phyloP scores from a whole-genome alignment of 2,888 invertebrate species.

The Alsophila aescularia region DNA sequence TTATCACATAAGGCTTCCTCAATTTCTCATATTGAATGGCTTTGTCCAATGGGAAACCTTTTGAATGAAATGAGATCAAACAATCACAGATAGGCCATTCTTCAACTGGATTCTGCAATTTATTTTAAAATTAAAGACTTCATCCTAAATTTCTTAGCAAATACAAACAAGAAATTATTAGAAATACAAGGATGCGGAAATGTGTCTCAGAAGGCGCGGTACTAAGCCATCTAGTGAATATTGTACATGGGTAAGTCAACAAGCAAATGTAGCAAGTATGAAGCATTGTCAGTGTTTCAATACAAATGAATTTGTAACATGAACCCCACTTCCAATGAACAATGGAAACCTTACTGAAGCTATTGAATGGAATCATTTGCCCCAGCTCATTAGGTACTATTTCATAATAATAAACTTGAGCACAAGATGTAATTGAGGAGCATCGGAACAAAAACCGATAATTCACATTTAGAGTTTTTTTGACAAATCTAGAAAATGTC shows the following conservation, averaged over 20 bases:
- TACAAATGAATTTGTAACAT: slow-evolving; percentile 45
- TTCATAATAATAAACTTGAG: slow-evolving; percentile 21
- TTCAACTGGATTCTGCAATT: slow-evolving; percentile 93
- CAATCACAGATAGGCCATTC: slow-evolving; percentile 99
- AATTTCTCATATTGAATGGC: slow-evolving; percentile 98
- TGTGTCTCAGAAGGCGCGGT: slow-evolving; percentile 30
- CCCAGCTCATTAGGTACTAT: slow-evolving; percentile 10
- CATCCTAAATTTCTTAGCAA: background rate
- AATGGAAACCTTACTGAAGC: slow-evolving; percentile 51
- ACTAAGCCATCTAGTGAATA: slow-evolving; percentile 27
- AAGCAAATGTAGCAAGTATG: slow-evolving; percentile 23
- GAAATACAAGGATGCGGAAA: background rate
- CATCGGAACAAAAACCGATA: too few species aligned
- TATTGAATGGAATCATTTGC: slow-evolving; percentile 53
- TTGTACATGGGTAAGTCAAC: slow-evolving; percentile 17
- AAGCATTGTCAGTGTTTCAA: slow-evolving; percentile 25
- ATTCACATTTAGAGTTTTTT: too few species aligned
- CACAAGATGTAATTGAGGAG: slow-evolving; percentile 16
- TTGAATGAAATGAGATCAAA: slow-evolving; percentile 98
- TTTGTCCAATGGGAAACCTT: slow-evolving; percentile 99
- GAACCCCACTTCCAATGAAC: slow-evolving; percentile 54
- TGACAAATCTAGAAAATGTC: too few species aligned
- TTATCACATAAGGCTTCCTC: slow-evolving; percentile 97
- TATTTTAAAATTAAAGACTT: slow-evolving; percentile 2
- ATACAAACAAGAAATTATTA: background rate